These are phyloP conservation scores for Crenichthys baileyi DNA, from an alignment of 2,797 vertebrate species.

Conservation along the genomic window DNA sequence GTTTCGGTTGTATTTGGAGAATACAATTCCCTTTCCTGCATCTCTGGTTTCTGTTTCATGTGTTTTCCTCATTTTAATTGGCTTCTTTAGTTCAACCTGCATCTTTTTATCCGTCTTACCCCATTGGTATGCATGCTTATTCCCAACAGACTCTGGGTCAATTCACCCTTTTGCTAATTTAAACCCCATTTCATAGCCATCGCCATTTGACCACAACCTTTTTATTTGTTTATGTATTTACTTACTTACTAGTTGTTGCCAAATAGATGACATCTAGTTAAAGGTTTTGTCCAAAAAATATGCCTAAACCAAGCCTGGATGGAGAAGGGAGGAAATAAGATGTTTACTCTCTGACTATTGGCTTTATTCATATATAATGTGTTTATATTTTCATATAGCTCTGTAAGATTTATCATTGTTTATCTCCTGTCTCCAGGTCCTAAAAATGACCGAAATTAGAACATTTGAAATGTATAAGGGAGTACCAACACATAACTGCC, in stretches of 20 bases:
- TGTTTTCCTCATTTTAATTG: background rate
- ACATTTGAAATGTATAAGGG: too few relatives aligned
- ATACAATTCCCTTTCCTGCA: background rate
- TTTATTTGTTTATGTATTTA: background rate
- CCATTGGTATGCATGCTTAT: background rate
- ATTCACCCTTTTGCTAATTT: background rate
- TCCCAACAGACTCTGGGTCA: background rate
- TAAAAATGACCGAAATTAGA: background rate
- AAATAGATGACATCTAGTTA: background rate
- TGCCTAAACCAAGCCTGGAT: background rate
- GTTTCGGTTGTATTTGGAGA: background rate
- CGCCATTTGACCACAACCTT: background rate
- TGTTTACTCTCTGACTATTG: background rate
- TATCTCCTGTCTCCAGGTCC: background rate
- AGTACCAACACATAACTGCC: too few relatives aligned
- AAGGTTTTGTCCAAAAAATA: background rate
- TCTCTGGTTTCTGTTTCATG: background rate
- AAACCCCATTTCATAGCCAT: background rate
- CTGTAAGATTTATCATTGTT: too few relatives aligned
- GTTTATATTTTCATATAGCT: background rate
- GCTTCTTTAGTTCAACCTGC: background rate
- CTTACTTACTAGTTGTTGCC: background rate
- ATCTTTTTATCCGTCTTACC: background rate
- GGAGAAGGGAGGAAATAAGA: background rate
- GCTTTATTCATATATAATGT: background rate